Conservation (phyloP, 35 echinoderm and acorn worm species). For the Amphiura filiformis region DNA sequence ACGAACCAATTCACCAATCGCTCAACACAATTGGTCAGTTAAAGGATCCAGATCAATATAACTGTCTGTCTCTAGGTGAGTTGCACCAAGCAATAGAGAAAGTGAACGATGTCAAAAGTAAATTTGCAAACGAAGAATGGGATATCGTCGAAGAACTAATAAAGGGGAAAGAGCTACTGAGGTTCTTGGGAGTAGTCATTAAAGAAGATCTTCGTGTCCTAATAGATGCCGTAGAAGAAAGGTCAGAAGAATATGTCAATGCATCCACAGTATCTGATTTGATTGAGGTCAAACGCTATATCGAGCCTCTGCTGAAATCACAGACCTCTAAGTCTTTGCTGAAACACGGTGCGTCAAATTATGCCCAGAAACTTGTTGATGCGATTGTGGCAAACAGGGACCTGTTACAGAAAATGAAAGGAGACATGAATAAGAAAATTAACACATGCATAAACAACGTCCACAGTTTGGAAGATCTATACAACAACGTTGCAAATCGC, state of each 20-base stretch:
- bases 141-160: background rate
- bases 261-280: constrained; percentile 35
- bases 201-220: constrained; percentile 33
- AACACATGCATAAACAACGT: constrained; percentile 18
- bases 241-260: constrained; percentile 14
- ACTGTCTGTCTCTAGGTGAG: too few relatives aligned
- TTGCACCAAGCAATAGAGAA: too few relatives aligned
- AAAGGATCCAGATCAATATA: too few relatives aligned
- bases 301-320: constrained; percentile 19
- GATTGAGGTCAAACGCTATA: constrained; percentile 36
- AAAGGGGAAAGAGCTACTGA: background rate
- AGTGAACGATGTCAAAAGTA: too few relatives aligned
- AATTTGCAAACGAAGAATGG: constrained; percentile 28
- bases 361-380: background rate
- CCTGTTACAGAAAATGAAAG: background rate
- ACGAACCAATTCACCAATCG: too few relatives aligned
- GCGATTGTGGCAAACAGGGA: constrained; percentile 5
- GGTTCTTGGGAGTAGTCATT: constrained; percentile 4
- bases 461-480: constrained; percentile 17
- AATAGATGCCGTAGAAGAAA: constrained; percentile 33
- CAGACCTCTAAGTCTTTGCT: too few relatives aligned
- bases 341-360: background rate
- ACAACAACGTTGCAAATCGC: constrained; percentile 33
- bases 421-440: background rate
- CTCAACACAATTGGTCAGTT: too few relatives aligned